These are phyloP conservation scores for Caenorhabditis sulstoni DNA, from an alignment of 2,888 invertebrate species.

Conservation along the genomic window DNA sequence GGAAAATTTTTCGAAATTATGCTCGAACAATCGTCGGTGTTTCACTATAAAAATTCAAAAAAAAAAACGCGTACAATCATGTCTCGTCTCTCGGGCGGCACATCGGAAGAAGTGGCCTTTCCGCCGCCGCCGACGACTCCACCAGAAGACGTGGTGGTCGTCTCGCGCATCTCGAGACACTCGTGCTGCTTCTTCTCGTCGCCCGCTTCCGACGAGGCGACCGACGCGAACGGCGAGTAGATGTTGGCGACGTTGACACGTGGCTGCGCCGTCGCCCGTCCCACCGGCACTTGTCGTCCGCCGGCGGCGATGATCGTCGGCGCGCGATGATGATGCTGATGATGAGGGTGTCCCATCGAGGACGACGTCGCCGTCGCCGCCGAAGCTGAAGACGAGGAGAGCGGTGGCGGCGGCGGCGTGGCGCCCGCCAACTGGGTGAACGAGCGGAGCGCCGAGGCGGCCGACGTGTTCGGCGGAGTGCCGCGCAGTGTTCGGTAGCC, in stretches of 20 bases:
- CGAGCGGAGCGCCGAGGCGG: slow-evolving; percentile 68
- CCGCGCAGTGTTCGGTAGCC: slow-evolving; percentile 74
- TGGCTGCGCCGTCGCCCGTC: slow-evolving; percentile 78
- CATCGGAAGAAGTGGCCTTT: too few species aligned
- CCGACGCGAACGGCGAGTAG: slow-evolving; percentile 71
- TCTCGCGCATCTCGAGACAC: slow-evolving; percentile 57
- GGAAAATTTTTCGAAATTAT: too few species aligned
- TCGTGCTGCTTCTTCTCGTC: slow-evolving; percentile 63
- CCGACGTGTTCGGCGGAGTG: slow-evolving; percentile 47
- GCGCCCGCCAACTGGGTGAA: slow-evolving; percentile 70
- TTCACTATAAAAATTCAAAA: not conserved
- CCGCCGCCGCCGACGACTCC: not conserved
- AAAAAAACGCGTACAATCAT: slow-evolving; percentile 53
- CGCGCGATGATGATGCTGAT: slow-evolving; percentile 50
- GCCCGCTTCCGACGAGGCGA: slow-evolving; percentile 59
- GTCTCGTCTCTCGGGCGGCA: not conserved
- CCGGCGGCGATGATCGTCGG: slow-evolving; percentile 73
- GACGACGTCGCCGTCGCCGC: slow-evolving; percentile 39
- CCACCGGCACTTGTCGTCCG: slow-evolving; percentile 74
- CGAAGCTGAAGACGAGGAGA: too few species aligned
- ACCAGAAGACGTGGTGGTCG: slow-evolving; percentile 27
- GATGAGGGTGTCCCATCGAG: slow-evolving; percentile 15
- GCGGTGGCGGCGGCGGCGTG: slow-evolving; percentile 63
- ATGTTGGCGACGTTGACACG: slow-evolving; percentile 76
- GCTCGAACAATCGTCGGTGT: too few species aligned